Evolutionary conservation across 2,113 vertebrate species (phyloP).

Genomic region (Rhizomys pruinosus): DNA sequence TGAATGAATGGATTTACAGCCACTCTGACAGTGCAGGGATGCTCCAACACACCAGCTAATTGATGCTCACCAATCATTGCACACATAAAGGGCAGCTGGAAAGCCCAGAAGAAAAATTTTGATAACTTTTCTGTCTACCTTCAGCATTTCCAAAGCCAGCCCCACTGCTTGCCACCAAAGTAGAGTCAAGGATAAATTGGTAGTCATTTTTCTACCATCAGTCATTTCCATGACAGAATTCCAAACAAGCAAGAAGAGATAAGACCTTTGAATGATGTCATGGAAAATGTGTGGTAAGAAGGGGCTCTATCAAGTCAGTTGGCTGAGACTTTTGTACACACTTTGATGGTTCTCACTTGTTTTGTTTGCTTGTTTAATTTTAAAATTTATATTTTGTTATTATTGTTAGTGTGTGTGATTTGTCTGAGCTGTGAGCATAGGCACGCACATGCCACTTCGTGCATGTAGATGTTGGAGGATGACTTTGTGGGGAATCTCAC

Average conservation of each 20-base stretch:
- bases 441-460: neutral
- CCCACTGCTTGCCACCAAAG: neutral
- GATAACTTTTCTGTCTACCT: no score
- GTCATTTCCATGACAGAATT: neutral
- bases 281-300: neutral
- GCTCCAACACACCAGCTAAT: no score
- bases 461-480: neutral
- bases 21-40: no score
- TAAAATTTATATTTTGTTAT: neutral
- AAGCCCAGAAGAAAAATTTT: no score
- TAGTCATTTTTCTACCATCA: neutral
- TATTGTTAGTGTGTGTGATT: neutral
- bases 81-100: no score
- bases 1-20: no score
- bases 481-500: neutral
- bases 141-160: neutral
- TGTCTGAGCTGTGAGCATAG: neutral
- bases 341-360: neutral
- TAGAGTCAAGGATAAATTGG: neutral
- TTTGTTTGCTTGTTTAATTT: neutral
- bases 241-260: neutral
- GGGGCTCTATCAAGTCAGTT: neutral
- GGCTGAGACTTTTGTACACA: conserved; percentile 8
- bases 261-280: neutral
- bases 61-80: no score